Base-by-base conservation (phyloP, 2,797 vertebrate genomes). In the Champsocephalus gunnari region DNA sequence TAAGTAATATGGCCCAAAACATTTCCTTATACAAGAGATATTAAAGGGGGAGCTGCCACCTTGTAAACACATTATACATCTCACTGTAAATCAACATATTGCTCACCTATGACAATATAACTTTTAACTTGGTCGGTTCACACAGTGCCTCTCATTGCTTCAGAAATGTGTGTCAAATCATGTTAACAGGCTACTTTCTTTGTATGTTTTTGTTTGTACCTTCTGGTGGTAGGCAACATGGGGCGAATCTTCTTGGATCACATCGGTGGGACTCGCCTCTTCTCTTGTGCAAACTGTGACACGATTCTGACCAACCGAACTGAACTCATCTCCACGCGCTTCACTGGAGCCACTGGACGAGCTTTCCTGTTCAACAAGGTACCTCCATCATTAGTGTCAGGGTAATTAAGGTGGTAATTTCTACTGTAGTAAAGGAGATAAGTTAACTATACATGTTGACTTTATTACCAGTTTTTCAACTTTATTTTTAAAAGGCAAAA, bases 281-380 rank as follows among this genome's bases (percentile, higher is more conserved):
- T 99, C 90, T 99, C 97, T 79, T 99, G 98, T n/a, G 98, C 98
- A 73, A 99, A 99, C 94, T 99, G 98, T 3, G 97, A 99, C 92
- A 99, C 97, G 0, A 99, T 99, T 73, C 93, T 99, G 92, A 99
- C 98, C 83, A 99, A 98, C 82, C 96, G 98, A 38, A 97, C 98
- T 0, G 97, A 99, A 85, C 97, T 99, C 71, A 99, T 99, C 94
- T 99, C 98, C 48, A 99, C 98, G 0, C 97, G 98, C 71, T 99
- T 99, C 87, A 99, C 98, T 4, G 98, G 98, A 9, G 97, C 98
- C 83, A 99, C 98, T 0, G 98, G 98, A 60, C 93, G 98, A 82
- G 98, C 98, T 5, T 99, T 99, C 85, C 96, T 99, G 76, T 99
- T 99, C 87, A 99, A 99, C 90, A 99, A 99, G 97, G 98, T 97